Evolutionary conservation across 2,797 vertebrate genomes (phyloP), one percentile per base, ranked within the genome.

Genomic region (Xerus rutilus): DNA sequence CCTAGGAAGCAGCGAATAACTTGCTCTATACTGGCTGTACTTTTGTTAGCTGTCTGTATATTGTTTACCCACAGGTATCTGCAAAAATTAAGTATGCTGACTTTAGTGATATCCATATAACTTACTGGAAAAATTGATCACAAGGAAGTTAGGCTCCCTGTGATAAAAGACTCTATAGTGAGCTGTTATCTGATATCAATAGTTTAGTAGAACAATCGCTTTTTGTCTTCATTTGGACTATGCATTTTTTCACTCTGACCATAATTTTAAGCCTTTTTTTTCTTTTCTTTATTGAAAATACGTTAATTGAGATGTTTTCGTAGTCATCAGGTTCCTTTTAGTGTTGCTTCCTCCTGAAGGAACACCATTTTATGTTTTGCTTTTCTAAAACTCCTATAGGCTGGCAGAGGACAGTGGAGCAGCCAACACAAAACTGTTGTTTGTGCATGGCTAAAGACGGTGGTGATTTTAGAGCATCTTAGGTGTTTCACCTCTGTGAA

Each of bases 141-240:
- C 35, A 35, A 89, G 69, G 86, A 95, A 87, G 52, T 78, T 87
- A 93, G 69, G 39, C 39, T 11, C 25, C 35, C 45, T 28, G 89
- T 65, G 3, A 1, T 89, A 91, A 96, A 89, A 69, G 73, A 73
- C 67, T 91, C 59, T 88, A 9, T n/a, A 85, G 12, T 62, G 95
- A 94, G 86, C 52, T 76, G 49, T 49, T n/a, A 64, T 25, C 11
- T 64, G 62, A 62, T 47, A 43, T 92, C 54, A 72, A 52, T 86
- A 43, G n/a, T 79, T 87, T 67, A 92, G 17, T 3, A 78, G 59
- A 82, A 69, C 35, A 93, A 45, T 81, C 76, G 49, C 12, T 84
- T 88, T 93, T 92, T 95, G 62, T 92, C 47, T 91, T 96, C 90
- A 67, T 82, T 87, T 93, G 67, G 35, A 79, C 70, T 14, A 39